phyloP scores from a whole-genome alignment of 2,888 invertebrate species.

The Mechanitis mazaeus region DNA sequence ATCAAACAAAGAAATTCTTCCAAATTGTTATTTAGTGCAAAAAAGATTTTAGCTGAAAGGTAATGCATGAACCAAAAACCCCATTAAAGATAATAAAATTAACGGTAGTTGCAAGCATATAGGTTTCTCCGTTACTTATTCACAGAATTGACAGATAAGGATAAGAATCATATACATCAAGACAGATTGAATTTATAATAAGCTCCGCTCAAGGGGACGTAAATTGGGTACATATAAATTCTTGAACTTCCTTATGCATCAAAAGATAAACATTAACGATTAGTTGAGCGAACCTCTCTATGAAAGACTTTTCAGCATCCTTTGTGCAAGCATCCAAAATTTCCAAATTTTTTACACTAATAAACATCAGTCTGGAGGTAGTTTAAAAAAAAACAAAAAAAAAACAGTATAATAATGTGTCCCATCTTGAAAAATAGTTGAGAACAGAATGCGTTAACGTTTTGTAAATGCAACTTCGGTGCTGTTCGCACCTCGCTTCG shows the following conservation, averaged over 20 bases:
- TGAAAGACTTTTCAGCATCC: no score
- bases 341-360: no score
- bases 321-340: no score
- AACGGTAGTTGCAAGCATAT: constrained; percentile 63
- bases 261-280: background rate
- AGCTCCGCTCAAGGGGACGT: constrained; percentile 31
- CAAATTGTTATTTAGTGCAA: constrained; percentile 28
- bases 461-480: no score
- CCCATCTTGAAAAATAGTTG: no score
- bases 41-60: constrained; percentile 30
- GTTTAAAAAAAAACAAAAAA: no score
- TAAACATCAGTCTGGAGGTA: no score
- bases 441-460: no score
- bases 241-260: no score
- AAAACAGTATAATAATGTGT: no score
- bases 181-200: constrained; percentile 57
- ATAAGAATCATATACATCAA: constrained; percentile 55
- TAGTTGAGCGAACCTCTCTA: constrained; percentile 17
- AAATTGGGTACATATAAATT: background rate
- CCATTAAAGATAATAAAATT: constrained; percentile 56
- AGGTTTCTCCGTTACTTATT: constrained; percentile 56
- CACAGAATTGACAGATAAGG: constrained; percentile 61
- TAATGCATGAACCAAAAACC: constrained; percentile 54
- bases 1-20: constrained; percentile 16
- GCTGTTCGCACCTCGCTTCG: no score